These are phyloP conservation scores for Gnatocerus cornutus DNA, from an alignment of 2,888 invertebrate genomes.

Conservation along the genomic window DNA sequence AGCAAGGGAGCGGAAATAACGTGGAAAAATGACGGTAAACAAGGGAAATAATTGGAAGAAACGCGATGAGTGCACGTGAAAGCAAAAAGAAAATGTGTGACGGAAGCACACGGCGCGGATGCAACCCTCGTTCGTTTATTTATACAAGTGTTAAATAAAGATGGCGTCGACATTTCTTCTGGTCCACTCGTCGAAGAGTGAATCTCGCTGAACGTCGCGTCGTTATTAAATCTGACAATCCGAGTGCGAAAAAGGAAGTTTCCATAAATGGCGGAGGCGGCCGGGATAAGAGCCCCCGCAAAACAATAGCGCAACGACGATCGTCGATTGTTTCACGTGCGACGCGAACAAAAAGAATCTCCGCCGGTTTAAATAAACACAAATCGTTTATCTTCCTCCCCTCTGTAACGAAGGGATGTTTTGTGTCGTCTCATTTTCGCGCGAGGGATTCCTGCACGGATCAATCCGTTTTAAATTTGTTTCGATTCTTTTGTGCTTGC, in stretches of 20 bases:
- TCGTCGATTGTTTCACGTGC: constrained; percentile 8
- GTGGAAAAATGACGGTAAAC: constrained; percentile 20
- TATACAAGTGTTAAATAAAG: constrained; percentile 1
- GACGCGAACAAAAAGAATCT: not conserved
- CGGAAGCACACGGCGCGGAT: not conserved
- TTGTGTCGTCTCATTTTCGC: constrained; percentile 21
- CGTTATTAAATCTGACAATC: constrained; percentile 38
- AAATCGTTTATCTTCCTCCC: constrained; percentile 23
- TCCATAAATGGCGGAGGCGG: constrained; percentile 16
- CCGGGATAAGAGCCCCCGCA: not conserved
- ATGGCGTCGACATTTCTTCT: constrained; percentile 1
- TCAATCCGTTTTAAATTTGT: constrained; percentile 42
- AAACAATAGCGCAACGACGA: constrained; percentile 1
- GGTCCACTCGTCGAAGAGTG: not conserved
- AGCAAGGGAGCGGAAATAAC: constrained; percentile 2
- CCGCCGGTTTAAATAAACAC: constrained; percentile 31
- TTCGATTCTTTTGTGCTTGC: constrained; percentile 33
- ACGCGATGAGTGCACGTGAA: constrained; percentile 1
- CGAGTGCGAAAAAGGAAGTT: constrained; percentile 15
- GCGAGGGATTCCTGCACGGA: constrained; percentile 31
- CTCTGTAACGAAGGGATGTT: not conserved
- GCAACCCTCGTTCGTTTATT: not conserved
- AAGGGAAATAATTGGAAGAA: constrained; percentile 13
- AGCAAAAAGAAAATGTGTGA: not conserved
- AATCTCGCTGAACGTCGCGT: not conserved